These are phyloP conservation scores for Chauna torquata DNA, from an alignment of 2,113 vertebrate species.

Conservation along the genomic window DNA sequence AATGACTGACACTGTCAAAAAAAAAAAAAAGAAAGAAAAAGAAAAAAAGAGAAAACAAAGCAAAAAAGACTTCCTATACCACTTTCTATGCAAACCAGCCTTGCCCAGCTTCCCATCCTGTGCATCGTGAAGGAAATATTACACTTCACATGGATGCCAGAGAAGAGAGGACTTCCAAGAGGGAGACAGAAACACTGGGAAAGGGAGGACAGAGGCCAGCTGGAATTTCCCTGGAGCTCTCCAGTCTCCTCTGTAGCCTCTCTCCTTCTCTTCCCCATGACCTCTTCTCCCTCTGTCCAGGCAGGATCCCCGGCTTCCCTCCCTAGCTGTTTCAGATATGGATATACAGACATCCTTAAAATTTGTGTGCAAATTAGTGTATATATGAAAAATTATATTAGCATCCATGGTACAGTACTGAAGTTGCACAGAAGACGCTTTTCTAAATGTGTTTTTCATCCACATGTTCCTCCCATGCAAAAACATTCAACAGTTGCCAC, in stretches of 20 bases:
- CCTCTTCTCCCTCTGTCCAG: too few species aligned
- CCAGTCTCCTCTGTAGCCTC: neutral
- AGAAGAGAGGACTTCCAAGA: neutral
- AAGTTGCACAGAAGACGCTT: neutral
- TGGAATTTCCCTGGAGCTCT: neutral
- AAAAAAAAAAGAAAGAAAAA: too few species aligned
- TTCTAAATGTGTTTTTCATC: neutral
- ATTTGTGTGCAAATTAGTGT: neutral
- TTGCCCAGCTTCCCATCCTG: neutral
- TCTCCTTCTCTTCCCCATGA: neutral
- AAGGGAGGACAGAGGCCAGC: neutral
- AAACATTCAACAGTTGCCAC: fast-evolving
- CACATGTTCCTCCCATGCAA: neutral
- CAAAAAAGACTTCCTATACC: too few species aligned
- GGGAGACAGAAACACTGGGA: neutral
- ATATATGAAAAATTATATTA: neutral
- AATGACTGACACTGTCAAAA: neutral
- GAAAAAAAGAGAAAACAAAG: neutral
- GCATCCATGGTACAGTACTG: neutral
- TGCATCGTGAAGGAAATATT: neutral
- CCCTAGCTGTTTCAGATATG: neutral
- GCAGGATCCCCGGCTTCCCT: neutral
- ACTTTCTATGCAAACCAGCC: neutral
- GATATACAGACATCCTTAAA: neutral
- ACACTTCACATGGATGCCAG: fast-evolving